phyloP scores from a whole-genome alignment of 2,888 invertebrate genomes.

The Apotomis turbidana region DNA sequence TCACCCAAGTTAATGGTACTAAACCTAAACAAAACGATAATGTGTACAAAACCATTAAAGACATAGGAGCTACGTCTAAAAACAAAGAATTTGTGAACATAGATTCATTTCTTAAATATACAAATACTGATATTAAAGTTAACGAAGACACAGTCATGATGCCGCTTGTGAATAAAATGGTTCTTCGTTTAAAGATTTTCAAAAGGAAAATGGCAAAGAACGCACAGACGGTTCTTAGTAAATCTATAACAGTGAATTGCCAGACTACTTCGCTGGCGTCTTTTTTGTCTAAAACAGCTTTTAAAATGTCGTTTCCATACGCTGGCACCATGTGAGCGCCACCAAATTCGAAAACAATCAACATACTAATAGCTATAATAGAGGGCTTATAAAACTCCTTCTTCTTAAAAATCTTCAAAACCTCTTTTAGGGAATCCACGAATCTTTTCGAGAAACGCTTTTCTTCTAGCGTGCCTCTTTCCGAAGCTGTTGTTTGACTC shows the following conservation, averaged over 20 bases:
- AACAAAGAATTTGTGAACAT: conserved; percentile 64
- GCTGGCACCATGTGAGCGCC: conserved; percentile 79
- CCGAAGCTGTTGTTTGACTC: conserved; percentile 56
- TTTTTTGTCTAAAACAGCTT: conserved; percentile 68
- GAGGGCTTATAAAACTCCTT: conserved; percentile 78
- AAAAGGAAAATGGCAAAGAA: conserved; percentile 79
- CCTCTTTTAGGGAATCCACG: conserved; percentile 60
- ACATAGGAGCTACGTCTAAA: conserved; percentile 68
- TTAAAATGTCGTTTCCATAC: conserved; percentile 74
- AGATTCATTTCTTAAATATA: conserved; percentile 69
- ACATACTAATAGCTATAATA: conserved; percentile 75
- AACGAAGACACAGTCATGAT: conserved; percentile 70
- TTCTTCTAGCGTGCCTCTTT: conserved; percentile 54
- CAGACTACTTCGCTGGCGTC: conserved; percentile 69
- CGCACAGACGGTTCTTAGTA: conserved; percentile 85
- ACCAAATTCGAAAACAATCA: conserved; percentile 77
- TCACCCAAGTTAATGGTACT: conserved; percentile 77
- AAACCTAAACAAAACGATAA: conserved; percentile 75
- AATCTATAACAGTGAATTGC: conserved; percentile 87
- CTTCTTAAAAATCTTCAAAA: conserved; percentile 73
- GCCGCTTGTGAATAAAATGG: conserved; percentile 74
- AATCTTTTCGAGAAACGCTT: conserved; percentile 60
- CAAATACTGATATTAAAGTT: conserved; percentile 66
- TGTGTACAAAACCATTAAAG: conserved; percentile 72
- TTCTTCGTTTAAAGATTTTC: conserved; percentile 70